Conservation (phyloP, 2,113 vertebrate species). For the Tylochromis polylepis region DNA sequence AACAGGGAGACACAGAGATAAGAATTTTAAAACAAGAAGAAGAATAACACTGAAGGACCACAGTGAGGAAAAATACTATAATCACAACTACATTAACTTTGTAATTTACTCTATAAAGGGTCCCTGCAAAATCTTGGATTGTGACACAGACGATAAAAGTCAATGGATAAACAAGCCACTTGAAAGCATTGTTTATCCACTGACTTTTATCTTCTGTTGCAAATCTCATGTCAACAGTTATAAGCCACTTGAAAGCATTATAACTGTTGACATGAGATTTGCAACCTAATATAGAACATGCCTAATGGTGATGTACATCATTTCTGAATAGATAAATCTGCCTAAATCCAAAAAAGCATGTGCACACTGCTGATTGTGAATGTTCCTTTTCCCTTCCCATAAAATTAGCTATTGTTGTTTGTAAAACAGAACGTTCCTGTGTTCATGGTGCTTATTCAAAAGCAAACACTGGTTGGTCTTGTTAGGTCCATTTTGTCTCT, state of each 20-base stretch:
- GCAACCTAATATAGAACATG: not conserved
- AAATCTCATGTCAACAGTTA: too few relatives aligned
- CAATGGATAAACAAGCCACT: not conserved
- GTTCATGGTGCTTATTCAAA: not conserved
- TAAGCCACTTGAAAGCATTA: not conserved
- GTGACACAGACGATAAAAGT: not conserved
- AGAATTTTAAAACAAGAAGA: fast-evolving
- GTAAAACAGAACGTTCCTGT: not conserved
- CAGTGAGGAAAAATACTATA: not conserved
- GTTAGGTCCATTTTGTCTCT: not conserved
- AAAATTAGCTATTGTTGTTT: not conserved
- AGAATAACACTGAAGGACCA: not conserved
- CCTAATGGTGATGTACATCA: not conserved
- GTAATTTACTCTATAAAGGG: not conserved
- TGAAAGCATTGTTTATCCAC: too few relatives aligned
- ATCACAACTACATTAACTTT: not conserved
- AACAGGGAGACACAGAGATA: not conserved
- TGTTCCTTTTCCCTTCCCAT: not conserved
- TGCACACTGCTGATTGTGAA: not conserved
- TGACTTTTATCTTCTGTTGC: too few relatives aligned
- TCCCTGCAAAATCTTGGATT: not conserved
- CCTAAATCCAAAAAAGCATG: not conserved
- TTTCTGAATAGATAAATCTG: not conserved
- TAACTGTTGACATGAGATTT: not conserved
- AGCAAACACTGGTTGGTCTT: not conserved